Evolutionary conservation across 2,113 vertebrate species (phyloP), one percentile per base, ranked within the genome.

Genomic region (Salvelinus namaycush): DNA sequence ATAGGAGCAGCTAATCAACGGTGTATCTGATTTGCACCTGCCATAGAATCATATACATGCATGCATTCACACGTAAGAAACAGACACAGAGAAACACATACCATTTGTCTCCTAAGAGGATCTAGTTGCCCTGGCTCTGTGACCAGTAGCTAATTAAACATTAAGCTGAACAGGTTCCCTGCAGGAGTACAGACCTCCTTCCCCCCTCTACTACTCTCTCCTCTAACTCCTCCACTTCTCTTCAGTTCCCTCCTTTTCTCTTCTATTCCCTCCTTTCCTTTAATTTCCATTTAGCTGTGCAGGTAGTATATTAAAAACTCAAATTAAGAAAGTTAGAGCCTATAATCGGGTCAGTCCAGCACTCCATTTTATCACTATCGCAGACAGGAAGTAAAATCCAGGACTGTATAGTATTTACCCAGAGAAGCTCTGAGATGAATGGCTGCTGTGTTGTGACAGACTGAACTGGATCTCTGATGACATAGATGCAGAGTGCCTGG

Each of bases 101-200:
- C 65, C 74, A 2, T 1, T 70, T 7, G 77, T 87, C 85, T 89
- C 75, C 5, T 14, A 78, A 81, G 79, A 74, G 71, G 77, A 82
- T 90, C 70, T 0, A 66, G 82, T 89, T 83, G 75, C 87, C 80
- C 68, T 57, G 79, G 78, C 51, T 9, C 20, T 22, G 81, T 85
- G 84, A 83, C 86, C 85, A 84, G 82, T 74, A 72, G 81, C 83
- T 89, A 83, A 88, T 91, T 90, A 89, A 89, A 88, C 86, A 90
- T 90, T 88, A 75, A 90, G 74, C 80, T 81, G 70, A 81, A 83
- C 86, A 86, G 84, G 80, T 87, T 89, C 84, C 83, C 85, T 82
- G 34, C 79, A 78, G 82, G 79, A 79, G 80, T 73, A 72, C 70
- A 75, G 67, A 51, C 4, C 64, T 72, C 27, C 79, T n/a, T 9